Evolutionary conservation across 2,113 vertebrate genomes (phyloP).

Genomic region (Cnemophilus loriae): DNA sequence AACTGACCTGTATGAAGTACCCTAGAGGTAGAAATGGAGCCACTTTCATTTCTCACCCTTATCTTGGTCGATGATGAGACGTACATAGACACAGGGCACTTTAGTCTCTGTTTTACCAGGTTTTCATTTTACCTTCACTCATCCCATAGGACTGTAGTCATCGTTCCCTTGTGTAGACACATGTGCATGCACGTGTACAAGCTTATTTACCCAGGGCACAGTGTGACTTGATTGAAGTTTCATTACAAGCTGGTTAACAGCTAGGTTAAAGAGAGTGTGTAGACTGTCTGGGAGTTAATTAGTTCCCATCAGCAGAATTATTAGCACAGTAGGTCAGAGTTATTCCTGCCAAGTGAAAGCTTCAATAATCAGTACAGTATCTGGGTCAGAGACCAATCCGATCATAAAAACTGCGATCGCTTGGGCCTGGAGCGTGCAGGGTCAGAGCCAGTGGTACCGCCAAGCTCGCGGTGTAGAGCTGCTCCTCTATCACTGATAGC

Average conservation of each 20-base stretch:
- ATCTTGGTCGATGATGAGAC: background rate
- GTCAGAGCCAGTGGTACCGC: background rate
- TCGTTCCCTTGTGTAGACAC: background rate
- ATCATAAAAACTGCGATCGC: slow-evolving; percentile 9
- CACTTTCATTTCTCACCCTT: background rate
- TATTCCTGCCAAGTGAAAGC: slow-evolving; percentile 42
- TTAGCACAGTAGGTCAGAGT: slow-evolving; percentile 55
- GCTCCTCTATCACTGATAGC: background rate
- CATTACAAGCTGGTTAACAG: slow-evolving; percentile 42
- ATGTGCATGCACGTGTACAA: rapidly evolving
- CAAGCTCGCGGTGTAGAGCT: background rate
- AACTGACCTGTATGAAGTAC: background rate
- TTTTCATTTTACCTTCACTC: background rate
- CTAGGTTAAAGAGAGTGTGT: slow-evolving; percentile 22
- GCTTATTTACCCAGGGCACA: background rate
- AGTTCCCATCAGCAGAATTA: slow-evolving; percentile 46
- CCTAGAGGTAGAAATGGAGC: background rate
- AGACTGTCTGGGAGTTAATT: slow-evolving; percentile 49
- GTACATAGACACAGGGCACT: rapidly evolving
- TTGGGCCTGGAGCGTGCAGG: slow-evolving; percentile 11
- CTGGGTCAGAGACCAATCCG: slow-evolving; percentile 59
- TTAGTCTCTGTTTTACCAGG: background rate
- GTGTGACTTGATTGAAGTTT: slow-evolving; percentile 19
- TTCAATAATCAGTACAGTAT: slow-evolving; percentile 57
- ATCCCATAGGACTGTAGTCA: background rate